A percentile compares a stretch with the other conserved stretches of the same genome.
Conservation (phyloP, 2,888 invertebrate genomes). For the Uloborus plumipes region DNA sequence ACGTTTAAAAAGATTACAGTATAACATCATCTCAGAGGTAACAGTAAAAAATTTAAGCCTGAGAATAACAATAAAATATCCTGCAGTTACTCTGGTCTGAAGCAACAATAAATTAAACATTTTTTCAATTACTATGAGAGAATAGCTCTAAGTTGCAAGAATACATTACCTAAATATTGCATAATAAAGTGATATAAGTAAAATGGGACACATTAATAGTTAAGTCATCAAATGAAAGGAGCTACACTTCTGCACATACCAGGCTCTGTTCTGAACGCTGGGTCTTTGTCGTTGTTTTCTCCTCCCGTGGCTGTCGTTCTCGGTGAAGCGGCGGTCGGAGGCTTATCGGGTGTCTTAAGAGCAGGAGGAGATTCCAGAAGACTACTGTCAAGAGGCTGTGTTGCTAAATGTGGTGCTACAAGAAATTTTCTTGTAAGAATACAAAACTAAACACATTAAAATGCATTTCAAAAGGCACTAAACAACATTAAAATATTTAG, state of each 20-base stretch:
- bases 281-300: slow-evolving; percentile 46
- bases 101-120: too few species aligned
- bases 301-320: slow-evolving; percentile 73
- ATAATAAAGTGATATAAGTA: too few species aligned
- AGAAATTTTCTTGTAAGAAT: not conserved
- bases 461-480: not conserved
- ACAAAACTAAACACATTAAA: not conserved
- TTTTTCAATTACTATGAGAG: too few species aligned
- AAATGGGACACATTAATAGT: not conserved
- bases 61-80: too few species aligned
- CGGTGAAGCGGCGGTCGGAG: slow-evolving; percentile 73
- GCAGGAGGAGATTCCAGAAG: slow-evolving; percentile 76
- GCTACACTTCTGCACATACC: slow-evolving; percentile 9
- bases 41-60: too few species aligned
- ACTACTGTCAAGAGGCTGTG: slow-evolving; percentile 82
- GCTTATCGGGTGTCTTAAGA: slow-evolving; percentile 70
- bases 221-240: too few species aligned
- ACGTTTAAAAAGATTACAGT: too few species aligned
- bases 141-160: too few species aligned
- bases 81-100: too few species aligned
- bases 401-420: slow-evolving; percentile 80
- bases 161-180: too few species aligned
- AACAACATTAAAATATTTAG: too few species aligned
- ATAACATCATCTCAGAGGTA: too few species aligned
- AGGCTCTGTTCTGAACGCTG: slow-evolving; percentile 48